Base-by-base conservation (phyloP, 1,140 invertebrate species). In the Centruroides sculpturatus region DNA sequence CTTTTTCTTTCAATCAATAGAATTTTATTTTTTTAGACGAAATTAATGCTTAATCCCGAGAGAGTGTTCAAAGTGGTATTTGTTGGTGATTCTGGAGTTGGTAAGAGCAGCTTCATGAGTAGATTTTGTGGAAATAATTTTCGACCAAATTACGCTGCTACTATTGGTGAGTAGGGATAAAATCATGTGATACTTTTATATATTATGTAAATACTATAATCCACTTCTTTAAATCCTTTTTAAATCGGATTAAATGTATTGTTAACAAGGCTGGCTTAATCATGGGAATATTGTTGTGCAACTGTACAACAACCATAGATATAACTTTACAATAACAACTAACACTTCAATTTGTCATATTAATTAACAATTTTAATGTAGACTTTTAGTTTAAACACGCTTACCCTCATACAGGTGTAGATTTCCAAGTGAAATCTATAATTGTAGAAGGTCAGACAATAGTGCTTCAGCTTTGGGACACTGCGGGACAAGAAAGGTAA, bases 401-500 rank as follows among this genome's bases (percentile, higher is more conserved):
- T 51, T 2, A n/a, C 23, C 23, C 23, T 2, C 12, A 51, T 34
- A 1, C 23, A 70, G 76, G 78, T 55, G 78, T 82, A n/a, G 80
- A 82, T 70, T 82, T 81, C 66, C 80, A 78, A 63, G 74, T 80
- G 5, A 78, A 79, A 68, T 73, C 72, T 36, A 66, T 81, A n/a
- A 56, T 69, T 13, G 61, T 79, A 1, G 74, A 75, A 10, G 74
- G 73, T 49, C 70, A 76, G 55, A 59, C 73, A 0, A 73, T 81
- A 34, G 77, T 77, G 4, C 67, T 82, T 9, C 81, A 82, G 66
- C 66, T 82, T 0, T 82, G 80, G 80, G 80, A 82, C 64, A 82
- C 80, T 34, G 80, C 81, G 9, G 80, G 80, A 3, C 78, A 81
- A 66, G 79, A 81, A 69, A 71, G 77, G 75, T 78, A 57, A 34